Conservation (phyloP, 2,888 invertebrate genomes). For the Macrosoma leucophasiata region DNA sequence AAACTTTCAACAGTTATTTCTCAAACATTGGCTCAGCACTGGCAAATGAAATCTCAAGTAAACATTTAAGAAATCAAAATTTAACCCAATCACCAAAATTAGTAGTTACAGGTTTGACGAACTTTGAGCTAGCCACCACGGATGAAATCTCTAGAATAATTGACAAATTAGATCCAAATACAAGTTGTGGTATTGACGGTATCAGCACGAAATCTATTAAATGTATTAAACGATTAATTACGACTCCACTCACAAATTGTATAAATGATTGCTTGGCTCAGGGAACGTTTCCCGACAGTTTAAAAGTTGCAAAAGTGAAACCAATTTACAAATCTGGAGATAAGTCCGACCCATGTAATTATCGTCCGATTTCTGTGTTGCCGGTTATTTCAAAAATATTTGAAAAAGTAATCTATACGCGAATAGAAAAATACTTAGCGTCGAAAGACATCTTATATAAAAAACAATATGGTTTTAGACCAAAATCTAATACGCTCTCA, state of each 20-base stretch:
- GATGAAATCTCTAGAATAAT: constrained; percentile 17
- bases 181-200: constrained; percentile 15
- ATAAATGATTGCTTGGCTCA: constrained; percentile 15
- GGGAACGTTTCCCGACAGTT: constrained; percentile 16
- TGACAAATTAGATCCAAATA: constrained; percentile 11
- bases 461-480: constrained; percentile 3
- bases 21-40: background rate
- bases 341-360: constrained; percentile 14
- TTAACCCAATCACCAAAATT: no score
- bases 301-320: constrained; percentile 18
- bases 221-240: constrained; percentile 36
- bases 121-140: background rate
- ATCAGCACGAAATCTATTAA: constrained; percentile 16
- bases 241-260: constrained; percentile 2
- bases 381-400: constrained; percentile 15
- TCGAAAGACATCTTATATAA: constrained; percentile 3
- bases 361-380: constrained; percentile 17
- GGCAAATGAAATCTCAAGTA: background rate
- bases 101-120: background rate
- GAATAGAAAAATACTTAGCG: constrained; percentile 4
- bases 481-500: constrained; percentile 3
- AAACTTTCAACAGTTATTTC: background rate
- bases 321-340: constrained; percentile 17
- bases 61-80: no score
- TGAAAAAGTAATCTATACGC: constrained; percentile 12